Evolutionary conservation across 2,113 vertebrate species (phyloP), one percentile per base, ranked within the genome.

Genomic region (Riparia riparia): DNA sequence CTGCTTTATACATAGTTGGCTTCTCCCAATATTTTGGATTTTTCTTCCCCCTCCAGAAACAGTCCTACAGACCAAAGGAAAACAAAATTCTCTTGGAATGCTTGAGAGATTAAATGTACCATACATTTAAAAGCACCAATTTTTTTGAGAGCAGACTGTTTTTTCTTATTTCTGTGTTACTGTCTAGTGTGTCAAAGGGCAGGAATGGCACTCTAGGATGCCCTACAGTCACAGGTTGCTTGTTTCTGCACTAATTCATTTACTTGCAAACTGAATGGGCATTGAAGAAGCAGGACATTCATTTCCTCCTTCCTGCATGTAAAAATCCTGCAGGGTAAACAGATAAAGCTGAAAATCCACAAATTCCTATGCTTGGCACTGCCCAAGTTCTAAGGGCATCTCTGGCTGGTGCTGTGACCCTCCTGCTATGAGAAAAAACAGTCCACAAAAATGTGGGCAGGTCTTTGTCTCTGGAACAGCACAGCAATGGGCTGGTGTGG

Each of bases 61-160:
- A 92, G 58, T 71, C 44, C 72, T 56, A 68, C 72, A 92, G 72
- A 92, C 69, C 65, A 93, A 91, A 93, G 47, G 44, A 90, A 97
- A 94, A 93, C 79, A 95, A 78, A 93, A 86, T 89, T 90, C 20
- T 78, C 76, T 64, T 79, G 76, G 82, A 94, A 57, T 64, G 53
- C 50, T 68, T 39, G 14, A 53, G 64, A 95, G 58, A 94, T 86
- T 81, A 93, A 86, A 95, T 79, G 82, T 90, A 78, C 74, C 82
- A 82, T 86, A 94, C 12, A 3, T 93, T 90, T 74, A 91, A 94
- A 89, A 95, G 22, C 24, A 82, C 22, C 21, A 10, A 37, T 37
- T 84, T 88, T 88, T 84, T 77, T 77, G 42, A 90, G 78, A 65
- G n/a, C 49, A 61, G 28, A 42, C 14, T 37, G 9, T 7, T 77